A percentile compares a stretch with the other conserved stretches of the same genome.
phyloP scores from a whole-genome alignment of 1,140 invertebrate species.

The Brachionus sp. region DNA sequence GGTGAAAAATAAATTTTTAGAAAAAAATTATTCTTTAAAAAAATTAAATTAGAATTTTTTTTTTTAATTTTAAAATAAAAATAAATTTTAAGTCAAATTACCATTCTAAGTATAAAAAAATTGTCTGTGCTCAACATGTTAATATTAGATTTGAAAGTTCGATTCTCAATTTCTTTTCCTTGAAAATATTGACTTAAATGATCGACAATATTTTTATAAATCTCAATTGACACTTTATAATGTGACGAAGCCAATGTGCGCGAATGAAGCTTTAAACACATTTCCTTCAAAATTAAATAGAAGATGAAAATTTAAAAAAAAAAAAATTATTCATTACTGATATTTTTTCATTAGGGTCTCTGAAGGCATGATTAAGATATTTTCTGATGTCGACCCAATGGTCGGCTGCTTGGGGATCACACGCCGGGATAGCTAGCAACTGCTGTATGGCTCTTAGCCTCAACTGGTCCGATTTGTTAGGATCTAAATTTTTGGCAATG shows the following conservation, averaged over 20 bases:
- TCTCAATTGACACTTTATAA: constrained; percentile 42
- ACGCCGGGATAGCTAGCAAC: constrained; percentile 26
- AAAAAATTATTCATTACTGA: not conserved
- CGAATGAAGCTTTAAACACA: constrained; percentile 42
- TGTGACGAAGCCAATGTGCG: constrained; percentile 29
- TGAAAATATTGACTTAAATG: constrained; percentile 32
- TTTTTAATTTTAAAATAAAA: not conserved
- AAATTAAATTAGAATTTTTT: not conserved
- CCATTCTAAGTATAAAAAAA: constrained; percentile 15
- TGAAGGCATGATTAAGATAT: constrained; percentile 18
- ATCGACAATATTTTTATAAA: constrained; percentile 1
- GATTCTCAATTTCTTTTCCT: constrained; percentile 3
- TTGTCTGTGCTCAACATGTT: not conserved
- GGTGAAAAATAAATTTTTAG: no score
- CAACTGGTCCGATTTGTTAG: not conserved
- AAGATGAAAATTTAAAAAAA: not conserved
- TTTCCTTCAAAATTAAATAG: not conserved
- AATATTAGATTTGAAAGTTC: not conserved
- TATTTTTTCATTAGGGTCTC: constrained; percentile 23
- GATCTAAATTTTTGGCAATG: constrained; percentile 37
- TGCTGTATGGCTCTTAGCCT: constrained; percentile 42
- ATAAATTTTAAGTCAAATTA: not conserved
- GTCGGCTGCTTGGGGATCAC: constrained; percentile 40
- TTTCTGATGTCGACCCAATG: constrained; percentile 43
- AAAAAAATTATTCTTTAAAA: no score